Conservation (phyloP, 2,113 vertebrate genomes). For the Artemisiospiza belli region DNA sequence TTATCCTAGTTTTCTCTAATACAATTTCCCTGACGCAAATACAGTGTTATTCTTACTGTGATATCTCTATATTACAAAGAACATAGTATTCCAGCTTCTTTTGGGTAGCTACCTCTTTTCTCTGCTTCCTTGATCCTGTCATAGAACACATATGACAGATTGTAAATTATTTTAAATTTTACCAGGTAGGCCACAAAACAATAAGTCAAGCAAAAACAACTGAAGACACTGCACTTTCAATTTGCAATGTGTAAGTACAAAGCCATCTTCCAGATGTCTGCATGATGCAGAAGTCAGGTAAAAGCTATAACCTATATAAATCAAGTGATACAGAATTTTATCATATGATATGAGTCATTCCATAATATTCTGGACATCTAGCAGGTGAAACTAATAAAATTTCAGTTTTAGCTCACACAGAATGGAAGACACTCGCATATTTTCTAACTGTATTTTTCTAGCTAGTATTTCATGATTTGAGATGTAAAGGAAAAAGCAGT, state of each 20-base stretch:
- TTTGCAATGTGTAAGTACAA: background rate
- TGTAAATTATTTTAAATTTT: background rate
- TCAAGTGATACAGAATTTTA: background rate
- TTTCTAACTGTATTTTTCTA: background rate
- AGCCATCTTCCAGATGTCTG: background rate
- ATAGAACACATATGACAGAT: background rate
- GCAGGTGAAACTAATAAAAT: background rate
- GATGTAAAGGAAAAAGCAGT: background rate
- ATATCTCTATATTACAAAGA: background rate
- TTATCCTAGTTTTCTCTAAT: background rate
- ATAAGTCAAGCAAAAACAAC: background rate
- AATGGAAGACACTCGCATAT: background rate
- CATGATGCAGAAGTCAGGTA: background rate
- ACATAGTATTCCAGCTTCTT: background rate
- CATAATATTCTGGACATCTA: background rate
- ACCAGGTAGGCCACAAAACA: background rate
- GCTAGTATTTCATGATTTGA: background rate
- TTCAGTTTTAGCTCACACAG: background rate
- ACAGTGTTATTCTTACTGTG: background rate
- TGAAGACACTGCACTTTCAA: background rate
- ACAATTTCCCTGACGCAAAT: background rate
- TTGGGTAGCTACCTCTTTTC: background rate
- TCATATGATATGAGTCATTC: background rate
- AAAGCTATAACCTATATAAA: background rate
- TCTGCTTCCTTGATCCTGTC: background rate